These are phyloP conservation scores for Bombus breviceps DNA, from an alignment of 1,140 invertebrate species.

Conservation along the genomic window DNA sequence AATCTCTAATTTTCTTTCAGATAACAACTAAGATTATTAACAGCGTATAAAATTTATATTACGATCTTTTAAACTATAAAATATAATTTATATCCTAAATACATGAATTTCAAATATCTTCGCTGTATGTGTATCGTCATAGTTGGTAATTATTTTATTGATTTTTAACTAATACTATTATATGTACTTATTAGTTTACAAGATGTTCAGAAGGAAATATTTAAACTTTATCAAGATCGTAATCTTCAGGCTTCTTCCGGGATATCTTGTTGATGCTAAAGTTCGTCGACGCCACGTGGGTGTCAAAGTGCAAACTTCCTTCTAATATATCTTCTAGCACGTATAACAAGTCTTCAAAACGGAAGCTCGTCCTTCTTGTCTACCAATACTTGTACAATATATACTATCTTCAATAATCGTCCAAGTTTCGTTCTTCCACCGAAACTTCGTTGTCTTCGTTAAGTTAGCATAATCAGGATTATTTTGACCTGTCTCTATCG, in stretches of 20 bases:
- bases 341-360: not conserved
- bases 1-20: too few relatives aligned
- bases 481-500: conserved; percentile 32
- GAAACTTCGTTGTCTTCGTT: conserved; percentile 29
- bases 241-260: not conserved
- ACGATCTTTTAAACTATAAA: not conserved
- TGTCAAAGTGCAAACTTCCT: not conserved
- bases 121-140: not conserved
- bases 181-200: not conserved
- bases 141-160: not conserved
- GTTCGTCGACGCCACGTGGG: not conserved
- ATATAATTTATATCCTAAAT: not conserved
- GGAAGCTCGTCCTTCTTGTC: too few relatives aligned
- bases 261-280: conserved; percentile 6
- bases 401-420: conserved; percentile 26
- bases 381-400: not conserved
- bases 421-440: conserved; percentile 24
- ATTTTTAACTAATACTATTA: conserved; percentile 4
- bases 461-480: conserved; percentile 44
- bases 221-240: not conserved
- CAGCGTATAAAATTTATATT: not conserved
- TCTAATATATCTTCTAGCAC: not conserved
- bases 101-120: not conserved
- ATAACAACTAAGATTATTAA: not conserved
- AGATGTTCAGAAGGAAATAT: not conserved